phyloP scores from a whole-genome alignment of 1,140 invertebrate genomes.

The Phymorhynchus buccinoides region DNA sequence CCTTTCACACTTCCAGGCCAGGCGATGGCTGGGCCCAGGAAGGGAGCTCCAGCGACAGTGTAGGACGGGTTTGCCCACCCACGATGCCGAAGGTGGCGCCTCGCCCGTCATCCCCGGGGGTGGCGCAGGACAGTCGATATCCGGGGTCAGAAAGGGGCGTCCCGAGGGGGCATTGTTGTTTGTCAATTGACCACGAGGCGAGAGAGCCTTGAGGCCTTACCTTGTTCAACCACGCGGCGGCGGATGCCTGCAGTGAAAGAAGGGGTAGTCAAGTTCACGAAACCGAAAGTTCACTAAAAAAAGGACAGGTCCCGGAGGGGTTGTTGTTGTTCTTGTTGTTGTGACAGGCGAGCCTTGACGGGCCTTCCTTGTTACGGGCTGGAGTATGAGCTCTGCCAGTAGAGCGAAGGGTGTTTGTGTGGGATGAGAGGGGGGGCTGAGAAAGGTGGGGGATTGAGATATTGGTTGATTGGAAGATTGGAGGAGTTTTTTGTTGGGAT shows the following conservation, averaged over 20 bases:
- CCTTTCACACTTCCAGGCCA: slow-evolving; percentile 57
- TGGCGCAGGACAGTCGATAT: not conserved
- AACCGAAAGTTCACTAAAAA: no score
- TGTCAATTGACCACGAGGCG: no score
- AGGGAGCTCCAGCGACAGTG: slow-evolving; percentile 56
- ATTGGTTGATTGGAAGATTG: not conserved
- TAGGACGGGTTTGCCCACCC: slow-evolving; percentile 55
- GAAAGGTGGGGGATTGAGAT: no score
- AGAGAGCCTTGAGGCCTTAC: not conserved
- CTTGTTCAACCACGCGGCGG: not conserved
- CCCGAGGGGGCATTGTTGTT: not conserved
- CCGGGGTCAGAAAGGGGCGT: not conserved
- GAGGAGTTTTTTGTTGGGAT: not conserved
- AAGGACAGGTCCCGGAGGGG: no score
- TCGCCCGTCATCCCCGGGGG: slow-evolving; percentile 32
- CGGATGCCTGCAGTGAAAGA: not conserved
- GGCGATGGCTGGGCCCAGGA: slow-evolving; percentile 60
- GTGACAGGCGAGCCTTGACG: not conserved
- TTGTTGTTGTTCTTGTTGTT: no score
- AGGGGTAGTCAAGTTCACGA: no score
- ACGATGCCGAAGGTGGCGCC: slow-evolving; percentile 59
- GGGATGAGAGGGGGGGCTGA: no score
- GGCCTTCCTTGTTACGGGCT: no score
- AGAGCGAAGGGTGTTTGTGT: no score
- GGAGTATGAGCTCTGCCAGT: not conserved